Evolutionary conservation across 1,140 invertebrate genomes (phyloP), one percentile per base, ranked within the genome.

Genomic region (Cepaea nemoralis): DNA sequence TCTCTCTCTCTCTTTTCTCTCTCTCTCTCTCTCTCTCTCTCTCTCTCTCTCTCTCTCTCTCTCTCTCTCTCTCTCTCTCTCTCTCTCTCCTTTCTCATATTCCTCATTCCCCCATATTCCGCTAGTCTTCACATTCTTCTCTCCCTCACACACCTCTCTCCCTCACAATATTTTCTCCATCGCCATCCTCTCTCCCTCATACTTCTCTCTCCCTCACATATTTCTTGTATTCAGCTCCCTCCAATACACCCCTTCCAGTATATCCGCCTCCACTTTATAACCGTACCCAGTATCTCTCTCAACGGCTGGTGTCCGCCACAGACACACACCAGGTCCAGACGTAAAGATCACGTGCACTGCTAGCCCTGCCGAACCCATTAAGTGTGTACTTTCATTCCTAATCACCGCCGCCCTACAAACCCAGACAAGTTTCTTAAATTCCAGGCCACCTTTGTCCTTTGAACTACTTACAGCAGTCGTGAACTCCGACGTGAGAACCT

Each of bases 1-100:
- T 55, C n/a, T 55, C 50, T 55, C 50, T 55, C 50, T 55, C 50
- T n/a, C 50, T n/a, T 55, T 55, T 55, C 50, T 55, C 50, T 55
- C 50, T 55, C 50, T 55, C n/a, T n/a, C 50, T n/a, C n/a, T 55
- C 50, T n/a, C 50, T 55, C 50, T 55, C n/a, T 55, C 50, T 55
- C 50, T 55, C 50, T 55, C 14, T 55, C 50, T n/a, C 50, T 55
- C n/a, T 55, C 50, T n/a, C 50, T 55, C n/a, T 55, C n/a, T 55
- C 50, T 55, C 50, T 55, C 50, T 55, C 50, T n/a, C 50, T n/a
- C n/a, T 55, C 50, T n/a, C 50, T 55, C 50, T 55, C n/a, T 55
- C 50, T 55, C 50, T 55, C 50, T 55, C 50, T n/a, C 50, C 50
- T 55, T n/a, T n/a, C n/a, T n/a, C n/a, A n/a, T n/a, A n/a, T n/a